Base-by-base conservation (phyloP, 2,113 vertebrate species). In the Oriolus oriolus region DNA sequence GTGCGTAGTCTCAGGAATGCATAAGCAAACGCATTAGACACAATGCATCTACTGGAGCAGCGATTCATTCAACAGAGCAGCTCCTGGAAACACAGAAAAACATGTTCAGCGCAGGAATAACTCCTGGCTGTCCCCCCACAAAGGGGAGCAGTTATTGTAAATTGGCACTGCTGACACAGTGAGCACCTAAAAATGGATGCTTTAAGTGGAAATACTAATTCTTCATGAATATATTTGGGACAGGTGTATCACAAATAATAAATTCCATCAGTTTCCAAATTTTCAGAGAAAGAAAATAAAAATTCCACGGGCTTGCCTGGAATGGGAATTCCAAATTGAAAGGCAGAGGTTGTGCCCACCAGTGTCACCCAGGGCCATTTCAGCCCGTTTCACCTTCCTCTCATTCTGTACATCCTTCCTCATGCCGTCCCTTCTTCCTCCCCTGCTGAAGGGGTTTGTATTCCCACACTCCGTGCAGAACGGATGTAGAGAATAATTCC, bases 1-100 rank as follows among this genome's bases (percentile, higher is more conserved):
- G 45, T 37, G 42, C 4, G 21, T 75, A 82, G 64, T 23, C 78
- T 88, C 93, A 93, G 92, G 90, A 96, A 94, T 90, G 92, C 82
- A 41, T 8, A 88, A 82, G 64, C 77, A 89, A 94, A 87, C 0
- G 7, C 79, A 42, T 81, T 49, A 93, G 85, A 19, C 85, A 92
- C 75, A 88, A 85, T 70, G 47, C 41, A 44, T 52, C 56, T 87
- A 75, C 73, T 52, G 90, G 68, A 85, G 75, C 87, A 93, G 70
- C 0, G 42, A 91, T 28, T 88, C 59, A 44, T 83, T 56, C 41
- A 57, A 52, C 59, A 80, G 18, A 88, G 60, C 73, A 81, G 71
- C 52, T 53, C 89, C 79, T 96, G 76, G 73, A 88, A 86, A 78
- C 15, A 10, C 14, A 64, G 37, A 17, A 47, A 80, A 75, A 21